Evolutionary conservation across 64 coral and sea anemone genomes (phyloP).

Genomic region (Orbicella faveolata): DNA sequence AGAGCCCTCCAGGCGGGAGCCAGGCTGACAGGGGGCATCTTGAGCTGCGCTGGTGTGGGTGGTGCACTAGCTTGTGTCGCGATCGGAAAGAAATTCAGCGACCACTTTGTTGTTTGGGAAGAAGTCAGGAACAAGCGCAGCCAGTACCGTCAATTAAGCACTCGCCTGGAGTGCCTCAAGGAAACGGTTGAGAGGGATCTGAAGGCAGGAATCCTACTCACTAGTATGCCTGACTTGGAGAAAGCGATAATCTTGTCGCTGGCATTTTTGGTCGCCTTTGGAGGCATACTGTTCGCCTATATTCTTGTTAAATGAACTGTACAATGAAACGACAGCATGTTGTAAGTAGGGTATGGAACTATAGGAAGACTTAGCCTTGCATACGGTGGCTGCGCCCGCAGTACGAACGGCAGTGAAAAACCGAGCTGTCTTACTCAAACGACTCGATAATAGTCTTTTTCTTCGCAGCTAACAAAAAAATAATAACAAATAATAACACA

Average conservation of each 20-base stretch:
- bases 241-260: neutral
- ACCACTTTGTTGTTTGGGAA: neutral
- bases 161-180: neutral
- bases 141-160: constrained; percentile 4
- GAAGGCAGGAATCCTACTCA: neutral
- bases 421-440: too few relatives aligned
- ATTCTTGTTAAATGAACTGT: neutral
- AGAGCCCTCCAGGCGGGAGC: neutral
- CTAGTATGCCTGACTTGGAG: neutral
- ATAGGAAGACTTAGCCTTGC: too few relatives aligned
- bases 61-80: too few relatives aligned
- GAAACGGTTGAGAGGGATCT: neutral
- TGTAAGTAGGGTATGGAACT: neutral
- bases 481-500: too few relatives aligned
- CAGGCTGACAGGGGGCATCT: neutral
- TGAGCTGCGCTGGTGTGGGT: neutral
- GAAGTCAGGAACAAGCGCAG: neutral
- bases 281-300: neutral
- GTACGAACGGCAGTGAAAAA: too few relatives aligned
- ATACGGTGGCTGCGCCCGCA: too few relatives aligned
- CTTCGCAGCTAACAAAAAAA: too few relatives aligned
- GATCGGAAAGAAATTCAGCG: neutral
- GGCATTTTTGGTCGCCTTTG: neutral
- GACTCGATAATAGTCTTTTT: too few relatives aligned
- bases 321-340: neutral